Percentiles rank a stretch among this genome's conserved stretches.
These are phyloP conservation scores for Pangasius mekongensis DNA, from an alignment of 2,797 vertebrate species.

Conservation along the genomic window DNA sequence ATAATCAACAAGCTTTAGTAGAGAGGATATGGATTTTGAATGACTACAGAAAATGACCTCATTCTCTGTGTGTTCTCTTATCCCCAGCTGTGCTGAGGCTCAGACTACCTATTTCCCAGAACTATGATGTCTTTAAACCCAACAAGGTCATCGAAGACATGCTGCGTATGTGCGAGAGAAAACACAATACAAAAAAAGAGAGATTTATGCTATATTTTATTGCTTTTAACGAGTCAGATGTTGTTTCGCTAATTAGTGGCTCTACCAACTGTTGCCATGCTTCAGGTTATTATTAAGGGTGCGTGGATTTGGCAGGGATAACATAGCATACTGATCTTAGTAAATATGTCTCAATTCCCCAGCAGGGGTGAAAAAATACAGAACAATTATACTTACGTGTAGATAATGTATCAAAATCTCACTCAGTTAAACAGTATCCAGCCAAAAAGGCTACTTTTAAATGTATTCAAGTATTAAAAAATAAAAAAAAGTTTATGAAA, in stretches of 20 bases:
- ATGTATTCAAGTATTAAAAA: neutral
- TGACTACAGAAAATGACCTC: slow-evolving; percentile 14
- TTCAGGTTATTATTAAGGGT: slow-evolving; percentile 13
- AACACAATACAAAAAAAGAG: neutral
- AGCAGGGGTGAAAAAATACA: neutral
- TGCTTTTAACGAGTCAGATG: neutral
- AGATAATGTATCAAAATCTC: neutral
- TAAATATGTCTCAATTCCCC: neutral
- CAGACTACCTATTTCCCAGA: slow-evolving; percentile 84
- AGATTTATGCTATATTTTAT: neutral
- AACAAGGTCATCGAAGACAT: slow-evolving; percentile 84
- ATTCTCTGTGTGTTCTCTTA: neutral
- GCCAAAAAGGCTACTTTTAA: neutral
- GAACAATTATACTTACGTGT: neutral
- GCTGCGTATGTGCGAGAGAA: slow-evolving; percentile 80
- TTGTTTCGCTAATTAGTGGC: slow-evolving; percentile 24
- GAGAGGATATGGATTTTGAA: slow-evolving; percentile 11
- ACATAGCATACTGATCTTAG: neutral
- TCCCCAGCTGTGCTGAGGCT: neutral
- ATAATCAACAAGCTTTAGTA: slow-evolving; percentile 17
- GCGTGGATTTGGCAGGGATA: neutral
- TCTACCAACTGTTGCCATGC: slow-evolving; percentile 24
- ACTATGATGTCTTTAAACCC: slow-evolving; percentile 86
- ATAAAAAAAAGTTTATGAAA: neutral
- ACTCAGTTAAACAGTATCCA: neutral